A percentile compares a stretch with the other conserved stretches of the same genome.
Conservation (phyloP, 2,797 vertebrate genomes). For the Carcharodon carcharias region DNA sequence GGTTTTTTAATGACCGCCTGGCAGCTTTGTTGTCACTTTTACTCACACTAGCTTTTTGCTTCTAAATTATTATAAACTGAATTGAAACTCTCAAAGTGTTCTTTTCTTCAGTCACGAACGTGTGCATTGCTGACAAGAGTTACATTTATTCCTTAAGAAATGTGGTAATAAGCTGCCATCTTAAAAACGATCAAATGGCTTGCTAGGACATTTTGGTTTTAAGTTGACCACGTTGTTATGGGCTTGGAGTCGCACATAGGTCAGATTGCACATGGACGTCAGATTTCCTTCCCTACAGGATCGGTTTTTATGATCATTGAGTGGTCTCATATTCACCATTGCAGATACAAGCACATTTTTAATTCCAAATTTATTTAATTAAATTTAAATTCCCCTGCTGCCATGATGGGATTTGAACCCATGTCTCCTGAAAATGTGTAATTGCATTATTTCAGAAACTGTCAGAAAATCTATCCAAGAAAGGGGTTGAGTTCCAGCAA, state of each 20-base stretch:
- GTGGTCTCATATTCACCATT: not conserved
- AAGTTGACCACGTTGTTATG: too few species aligned
- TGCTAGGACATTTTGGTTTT: too few species aligned
- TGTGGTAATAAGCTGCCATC: too few species aligned
- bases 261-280: accelerated
- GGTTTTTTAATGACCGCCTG: not conserved
- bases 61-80: not conserved
- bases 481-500: conserved; percentile 71
- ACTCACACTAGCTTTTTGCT: not conserved
- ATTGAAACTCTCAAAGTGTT: not conserved
- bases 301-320: not conserved
- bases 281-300: accelerated
- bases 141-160: too few species aligned
- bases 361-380: not conserved
- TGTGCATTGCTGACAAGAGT: too few species aligned
- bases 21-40: not conserved
- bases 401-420: not conserved
- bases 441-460: conserved; percentile 59
- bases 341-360: not conserved
- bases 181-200: too few species aligned
- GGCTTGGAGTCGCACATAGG: too few species aligned
- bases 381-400: not conserved
- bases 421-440: not conserved
- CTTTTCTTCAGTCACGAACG: not conserved
- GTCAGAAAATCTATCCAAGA: conserved; percentile 71